Evolutionary conservation across 2,888 invertebrate genomes (phyloP).

Genomic region (Drosophila paramelanica): DNA sequence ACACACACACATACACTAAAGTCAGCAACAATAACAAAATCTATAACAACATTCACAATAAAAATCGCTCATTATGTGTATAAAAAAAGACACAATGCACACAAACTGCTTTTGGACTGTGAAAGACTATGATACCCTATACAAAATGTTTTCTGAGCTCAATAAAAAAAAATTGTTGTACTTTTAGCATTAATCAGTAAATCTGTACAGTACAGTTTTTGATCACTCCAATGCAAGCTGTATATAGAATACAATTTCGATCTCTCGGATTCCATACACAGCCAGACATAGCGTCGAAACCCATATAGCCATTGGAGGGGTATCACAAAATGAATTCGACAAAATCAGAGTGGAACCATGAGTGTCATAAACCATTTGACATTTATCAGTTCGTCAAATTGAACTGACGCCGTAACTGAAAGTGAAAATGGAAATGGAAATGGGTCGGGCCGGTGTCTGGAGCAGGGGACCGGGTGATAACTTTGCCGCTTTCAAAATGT

Average conservation of each 20-base stretch:
- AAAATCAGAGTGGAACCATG: constrained; percentile 10
- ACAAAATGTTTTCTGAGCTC: not conserved
- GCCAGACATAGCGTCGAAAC: not conserved
- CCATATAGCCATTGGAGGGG: not conserved
- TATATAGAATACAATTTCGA: not conserved
- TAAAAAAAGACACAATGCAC: not conserved
- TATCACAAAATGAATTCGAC: constrained; percentile 7
- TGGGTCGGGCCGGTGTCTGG: constrained; percentile 2
- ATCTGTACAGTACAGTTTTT: too few species aligned
- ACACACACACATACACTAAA: not conserved
- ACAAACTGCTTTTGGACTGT: not conserved
- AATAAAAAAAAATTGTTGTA: too few species aligned
- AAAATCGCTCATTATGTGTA: constrained; percentile 27
- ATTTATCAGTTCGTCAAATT: constrained; percentile 69
- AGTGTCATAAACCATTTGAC: constrained; percentile 63
- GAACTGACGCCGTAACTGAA: constrained; percentile 37
- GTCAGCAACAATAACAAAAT: constrained; percentile 1
- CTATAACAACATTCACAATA: constrained; percentile 21
- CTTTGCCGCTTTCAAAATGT: constrained; percentile 30
- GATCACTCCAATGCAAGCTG: not conserved
- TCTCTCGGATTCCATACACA: not conserved
- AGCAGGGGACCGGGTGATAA: constrained; percentile 16
- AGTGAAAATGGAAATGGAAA: constrained; percentile 18
- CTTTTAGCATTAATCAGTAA: too few species aligned
- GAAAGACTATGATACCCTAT: not conserved